Conservation (phyloP, 2,888 invertebrate genomes). For the Dolichomitus sp. region DNA sequence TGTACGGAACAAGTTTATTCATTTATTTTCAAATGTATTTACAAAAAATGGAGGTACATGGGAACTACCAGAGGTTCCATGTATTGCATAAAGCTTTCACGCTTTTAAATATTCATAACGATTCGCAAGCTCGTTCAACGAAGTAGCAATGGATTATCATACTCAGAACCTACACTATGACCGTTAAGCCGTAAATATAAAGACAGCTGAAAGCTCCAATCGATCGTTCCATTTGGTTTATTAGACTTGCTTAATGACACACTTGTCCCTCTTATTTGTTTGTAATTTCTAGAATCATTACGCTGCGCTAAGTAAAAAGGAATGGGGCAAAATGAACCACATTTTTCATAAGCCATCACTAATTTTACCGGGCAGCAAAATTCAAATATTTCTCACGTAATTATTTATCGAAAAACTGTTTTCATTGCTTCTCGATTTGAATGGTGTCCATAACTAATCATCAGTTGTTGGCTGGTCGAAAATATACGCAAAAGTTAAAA, state of each 20-base stretch:
- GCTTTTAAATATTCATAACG: constrained; percentile 69
- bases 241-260: constrained; percentile 13
- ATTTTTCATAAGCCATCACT: too few species aligned
- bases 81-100: constrained; percentile 10
- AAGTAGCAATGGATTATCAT: constrained; percentile 60
- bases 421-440: too few species aligned
- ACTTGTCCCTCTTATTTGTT: not conserved
- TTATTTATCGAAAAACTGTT: too few species aligned
- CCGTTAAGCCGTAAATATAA: constrained; percentile 63
- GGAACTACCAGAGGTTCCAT: constrained; percentile 7
- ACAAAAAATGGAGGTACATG: not conserved
- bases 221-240: constrained; percentile 58
- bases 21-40: constrained; percentile 43
- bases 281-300: not conserved
- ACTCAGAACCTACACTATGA: constrained; percentile 5
- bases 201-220: constrained; percentile 8
- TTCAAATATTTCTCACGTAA: too few species aligned
- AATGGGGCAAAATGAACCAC: too few species aligned
- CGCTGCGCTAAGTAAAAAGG: not conserved
- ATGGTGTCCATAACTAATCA: not conserved
- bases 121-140: constrained; percentile 20
- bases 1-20: not conserved
- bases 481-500: not conserved
- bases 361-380: too few species aligned
- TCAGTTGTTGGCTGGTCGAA: not conserved